phyloP scores from a whole-genome alignment of 2,888 invertebrate species.

The Phorcus lineatus region DNA sequence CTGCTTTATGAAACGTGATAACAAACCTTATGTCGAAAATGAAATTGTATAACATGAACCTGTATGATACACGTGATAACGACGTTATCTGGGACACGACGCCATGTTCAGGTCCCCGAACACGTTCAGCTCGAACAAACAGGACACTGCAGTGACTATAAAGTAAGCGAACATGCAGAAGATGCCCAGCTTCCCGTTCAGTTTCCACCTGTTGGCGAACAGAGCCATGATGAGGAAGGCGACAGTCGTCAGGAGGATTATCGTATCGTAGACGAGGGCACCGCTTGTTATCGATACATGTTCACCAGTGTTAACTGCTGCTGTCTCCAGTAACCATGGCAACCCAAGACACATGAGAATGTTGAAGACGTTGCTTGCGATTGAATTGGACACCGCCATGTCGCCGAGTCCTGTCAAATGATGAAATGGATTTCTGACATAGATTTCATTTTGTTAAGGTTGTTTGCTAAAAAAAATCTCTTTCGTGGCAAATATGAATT shows the following conservation, averaged over 20 bases:
- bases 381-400: conserved; percentile 74
- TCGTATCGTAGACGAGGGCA: conserved; percentile 88
- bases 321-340: conserved; percentile 71
- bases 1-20: too few relatives aligned
- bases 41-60: too few relatives aligned
- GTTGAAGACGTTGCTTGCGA: conserved; percentile 74
- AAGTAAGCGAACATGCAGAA: conserved; percentile 82
- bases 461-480: too few relatives aligned
- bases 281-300: conserved; percentile 86
- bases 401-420: conserved; percentile 68
- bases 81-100: conserved; percentile 79
- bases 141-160: conserved; percentile 85
- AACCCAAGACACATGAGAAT: conserved; percentile 72
- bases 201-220: conserved; percentile 79
- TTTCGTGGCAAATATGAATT: too few relatives aligned
- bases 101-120: conserved; percentile 93
- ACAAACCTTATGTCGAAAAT: too few relatives aligned
- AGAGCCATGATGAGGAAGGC: conserved; percentile 83
- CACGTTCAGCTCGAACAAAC: conserved; percentile 87
- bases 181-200: conserved; percentile 83
- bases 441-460: too few relatives aligned
- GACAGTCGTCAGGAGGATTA: conserved; percentile 86
- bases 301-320: conserved; percentile 76
- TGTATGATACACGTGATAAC: background rate
- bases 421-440: background rate